Percentiles rank a stretch among this genome's conserved stretches.
Evolutionary conservation across 2,888 invertebrate species (phyloP).

Genomic region (Ectemnius lituratus): DNA sequence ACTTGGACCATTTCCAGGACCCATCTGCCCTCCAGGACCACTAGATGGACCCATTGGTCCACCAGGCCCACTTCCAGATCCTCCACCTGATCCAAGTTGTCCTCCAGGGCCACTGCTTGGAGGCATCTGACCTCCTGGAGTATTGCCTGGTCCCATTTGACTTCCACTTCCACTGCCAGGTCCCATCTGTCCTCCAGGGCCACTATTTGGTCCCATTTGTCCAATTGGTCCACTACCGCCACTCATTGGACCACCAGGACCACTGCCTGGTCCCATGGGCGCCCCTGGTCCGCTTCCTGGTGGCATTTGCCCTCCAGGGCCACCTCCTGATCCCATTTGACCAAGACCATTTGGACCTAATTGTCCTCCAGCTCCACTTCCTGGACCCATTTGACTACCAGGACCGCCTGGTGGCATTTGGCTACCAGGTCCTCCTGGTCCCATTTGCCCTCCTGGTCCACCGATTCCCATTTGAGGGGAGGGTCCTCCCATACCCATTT

Average conservation of each 20-base stretch:
- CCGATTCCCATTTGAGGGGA: constrained; percentile 51
- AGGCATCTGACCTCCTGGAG: constrained; percentile 47
- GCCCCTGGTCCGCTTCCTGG: constrained; percentile 28
- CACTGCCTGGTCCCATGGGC: constrained; percentile 62
- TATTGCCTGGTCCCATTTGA: constrained; percentile 48
- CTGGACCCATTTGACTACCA: constrained; percentile 59
- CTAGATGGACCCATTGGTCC: constrained; percentile 48
- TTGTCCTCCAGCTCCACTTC: constrained; percentile 47
- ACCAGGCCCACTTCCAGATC: constrained; percentile 57
- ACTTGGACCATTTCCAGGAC: constrained; percentile 52
- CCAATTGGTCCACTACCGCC: constrained; percentile 49
- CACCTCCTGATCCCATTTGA: constrained; percentile 59
- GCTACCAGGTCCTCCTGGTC: constrained; percentile 57
- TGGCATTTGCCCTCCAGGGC: constrained; percentile 50
- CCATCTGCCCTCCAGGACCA: constrained; percentile 57
- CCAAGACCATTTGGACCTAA: constrained; percentile 63
- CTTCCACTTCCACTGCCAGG: constrained; percentile 33
- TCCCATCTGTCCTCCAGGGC: constrained; percentile 55
- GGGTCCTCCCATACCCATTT: constrained; percentile 60
- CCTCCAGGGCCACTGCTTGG: constrained; percentile 13
- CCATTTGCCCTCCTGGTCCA: constrained; percentile 71
- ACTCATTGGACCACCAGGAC: constrained; percentile 56
- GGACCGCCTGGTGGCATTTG: constrained; percentile 55
- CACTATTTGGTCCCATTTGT: constrained; percentile 63
- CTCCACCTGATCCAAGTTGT: constrained; percentile 69